Conservation (phyloP, 64 coral and sea anemone species). For the Stichodactyla helianthus region DNA sequence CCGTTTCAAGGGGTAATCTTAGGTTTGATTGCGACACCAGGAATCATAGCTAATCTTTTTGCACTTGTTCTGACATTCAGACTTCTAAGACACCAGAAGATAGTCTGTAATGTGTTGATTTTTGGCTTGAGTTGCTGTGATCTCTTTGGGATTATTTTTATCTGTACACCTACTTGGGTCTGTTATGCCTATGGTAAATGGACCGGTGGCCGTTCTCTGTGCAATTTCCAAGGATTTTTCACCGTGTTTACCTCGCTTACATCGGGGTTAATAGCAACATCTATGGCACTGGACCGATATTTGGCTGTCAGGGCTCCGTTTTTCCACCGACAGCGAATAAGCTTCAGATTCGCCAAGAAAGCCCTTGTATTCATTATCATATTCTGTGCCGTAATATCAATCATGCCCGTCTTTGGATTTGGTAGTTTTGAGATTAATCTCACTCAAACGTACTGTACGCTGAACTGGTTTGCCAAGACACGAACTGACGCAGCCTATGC, state of each 20-base stretch:
- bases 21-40: conserved; percentile 44
- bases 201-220: conserved; percentile 32
- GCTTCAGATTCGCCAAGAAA: conserved; percentile 35
- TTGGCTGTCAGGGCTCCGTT: conserved; percentile 41
- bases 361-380: conserved; percentile 14
- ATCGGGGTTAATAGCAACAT: conserved; percentile 52
- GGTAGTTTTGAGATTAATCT: conserved; percentile 43
- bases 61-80: conserved; percentile 46
- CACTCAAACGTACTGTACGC: conserved; percentile 65
- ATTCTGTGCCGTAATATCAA: conserved; percentile 34
- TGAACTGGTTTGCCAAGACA: conserved; percentile 50
- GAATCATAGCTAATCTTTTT: conserved; percentile 53
- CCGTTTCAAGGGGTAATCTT: conserved; percentile 52
- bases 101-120: conserved; percentile 50
- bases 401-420: conserved; percentile 58
- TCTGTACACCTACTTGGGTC: conserved; percentile 53
- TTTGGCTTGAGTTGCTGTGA: conserved; percentile 50
- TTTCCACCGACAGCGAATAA: conserved; percentile 36
- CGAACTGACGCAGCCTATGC: conserved; percentile 19
- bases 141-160: conserved; percentile 34
- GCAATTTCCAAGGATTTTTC: conserved; percentile 58
- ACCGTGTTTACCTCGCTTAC: conserved; percentile 41
- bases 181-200: conserved; percentile 52
- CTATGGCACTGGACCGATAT: conserved; percentile 45
- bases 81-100: conserved; percentile 53